A percentile compares a stretch with the other conserved stretches of the same genome.
Conservation (phyloP, 2,113 vertebrate genomes). For the Solea solea region DNA sequence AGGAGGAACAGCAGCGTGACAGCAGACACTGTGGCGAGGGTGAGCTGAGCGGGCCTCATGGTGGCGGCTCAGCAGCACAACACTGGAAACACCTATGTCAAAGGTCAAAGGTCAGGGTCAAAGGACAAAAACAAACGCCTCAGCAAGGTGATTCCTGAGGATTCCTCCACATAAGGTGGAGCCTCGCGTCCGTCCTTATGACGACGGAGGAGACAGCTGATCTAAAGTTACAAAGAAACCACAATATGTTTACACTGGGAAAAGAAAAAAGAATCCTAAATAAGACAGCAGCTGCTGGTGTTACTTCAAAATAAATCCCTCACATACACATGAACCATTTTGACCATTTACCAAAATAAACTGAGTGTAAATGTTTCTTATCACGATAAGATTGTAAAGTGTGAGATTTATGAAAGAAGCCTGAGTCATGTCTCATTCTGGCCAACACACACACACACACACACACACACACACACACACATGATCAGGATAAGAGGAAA, state of each 20-base stretch:
- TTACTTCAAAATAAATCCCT: no score
- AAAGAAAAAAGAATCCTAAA: no score
- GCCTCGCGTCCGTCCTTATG: no score
- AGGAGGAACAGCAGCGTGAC: slow-evolving; percentile 83
- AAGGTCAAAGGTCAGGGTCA: slow-evolving; percentile 1
- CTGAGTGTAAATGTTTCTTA: background rate
- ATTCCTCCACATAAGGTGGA: no score
- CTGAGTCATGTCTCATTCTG: slow-evolving; percentile 55
- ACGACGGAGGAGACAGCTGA: no score
- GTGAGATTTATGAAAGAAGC: background rate
- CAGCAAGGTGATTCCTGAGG: no score
- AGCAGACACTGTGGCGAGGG: slow-evolving; percentile 68
- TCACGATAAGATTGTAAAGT: slow-evolving; percentile 10
- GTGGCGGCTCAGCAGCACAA: slow-evolving; percentile 69
- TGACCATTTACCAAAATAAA: no score
- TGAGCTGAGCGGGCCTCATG: slow-evolving; percentile 85
- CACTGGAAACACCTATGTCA: slow-evolving; percentile 64
- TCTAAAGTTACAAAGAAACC: no score
- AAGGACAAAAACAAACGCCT: slow-evolving; percentile 30
- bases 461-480: background rate
- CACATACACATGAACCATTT: no score
- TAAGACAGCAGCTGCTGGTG: no score
- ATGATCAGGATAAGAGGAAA: no score
- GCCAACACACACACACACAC: slow-evolving; percentile 15
- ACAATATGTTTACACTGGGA: no score